Base-by-base conservation (phyloP, 2,113 vertebrate genomes). In the Alosa alosa region DNA sequence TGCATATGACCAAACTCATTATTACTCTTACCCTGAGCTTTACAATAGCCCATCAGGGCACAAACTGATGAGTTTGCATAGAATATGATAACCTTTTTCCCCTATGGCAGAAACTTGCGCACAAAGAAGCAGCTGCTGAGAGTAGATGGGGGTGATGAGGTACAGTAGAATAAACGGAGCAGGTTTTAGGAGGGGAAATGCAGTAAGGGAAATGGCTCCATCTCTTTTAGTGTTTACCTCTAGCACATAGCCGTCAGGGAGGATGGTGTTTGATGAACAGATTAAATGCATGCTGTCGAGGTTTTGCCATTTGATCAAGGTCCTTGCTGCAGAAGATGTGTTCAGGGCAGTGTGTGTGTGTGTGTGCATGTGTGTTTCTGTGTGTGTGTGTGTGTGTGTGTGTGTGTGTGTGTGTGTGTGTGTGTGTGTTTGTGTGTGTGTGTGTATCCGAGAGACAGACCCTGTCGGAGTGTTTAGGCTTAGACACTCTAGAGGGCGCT, bases 401-500 rank as follows among this genome's bases (percentile, higher is more conserved):
- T 41, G 75, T 68, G 44, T 75, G 60, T 68, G 15, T 9, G 46
- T 31, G 18, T 86, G 5, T 52, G 25, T 81, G 75, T 85, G 84
- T 75, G 60, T 68, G 15, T 9, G 46, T 45, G 25, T 86, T 1
- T 52, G 25, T n/a, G 60, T 81, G 36, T 81, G 68, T 20, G 10
- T 78, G 6, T 86, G 57, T 81, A 15, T 78, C 57, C 20, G 4
- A 39, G 75, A 86, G 55, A 68, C 41, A 83, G 81, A 86, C 60
- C 4, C 39, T 81, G 82, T 22, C 41, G 11, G 6, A n/a, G 9
- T 45, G 82, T 84, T 87, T 55, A 36, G 18, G 18, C 6, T 81
- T 81, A 87, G 86, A 88, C 83, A 85, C 89, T 89, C 89, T 89
- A 89, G 89, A 89, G 89, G 89, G 89, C 89, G 87, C 83, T 89